phyloP scores from a whole-genome alignment of 2,888 invertebrate genomes.

The Andrena bucephala region DNA sequence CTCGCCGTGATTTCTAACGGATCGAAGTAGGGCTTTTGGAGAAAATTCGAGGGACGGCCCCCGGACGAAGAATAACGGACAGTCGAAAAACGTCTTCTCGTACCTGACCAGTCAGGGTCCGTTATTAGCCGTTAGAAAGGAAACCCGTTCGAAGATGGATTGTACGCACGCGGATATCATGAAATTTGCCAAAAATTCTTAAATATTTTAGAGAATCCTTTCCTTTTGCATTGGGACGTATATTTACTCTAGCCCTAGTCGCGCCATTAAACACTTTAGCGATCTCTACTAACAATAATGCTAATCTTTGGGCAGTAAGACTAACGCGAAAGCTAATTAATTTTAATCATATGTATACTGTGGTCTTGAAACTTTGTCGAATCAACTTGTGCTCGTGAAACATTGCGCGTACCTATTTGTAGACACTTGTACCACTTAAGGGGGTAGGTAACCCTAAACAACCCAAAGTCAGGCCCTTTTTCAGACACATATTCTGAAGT shows the following conservation, averaged over 20 bases:
- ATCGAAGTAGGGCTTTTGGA: constrained; percentile 31
- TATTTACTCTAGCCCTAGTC: too few relatives aligned
- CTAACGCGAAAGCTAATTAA: too few relatives aligned
- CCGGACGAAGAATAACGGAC: constrained; percentile 78
- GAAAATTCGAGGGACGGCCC: constrained; percentile 61
- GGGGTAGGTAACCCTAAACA: too few relatives aligned
- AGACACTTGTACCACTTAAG: background rate
- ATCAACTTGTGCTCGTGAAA: background rate
- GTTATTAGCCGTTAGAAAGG: constrained; percentile 82
- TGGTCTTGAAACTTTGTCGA: background rate
- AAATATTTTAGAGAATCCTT: background rate
- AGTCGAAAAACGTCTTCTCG: constrained; percentile 74
- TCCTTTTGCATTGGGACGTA: background rate
- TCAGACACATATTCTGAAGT: too few relatives aligned
- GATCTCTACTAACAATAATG: too few relatives aligned
- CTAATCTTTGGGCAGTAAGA: too few relatives aligned
- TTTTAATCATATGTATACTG: background rate
- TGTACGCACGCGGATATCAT: constrained; percentile 28
- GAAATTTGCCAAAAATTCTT: constrained; percentile 37
- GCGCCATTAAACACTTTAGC: too few relatives aligned
- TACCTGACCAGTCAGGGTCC: constrained; percentile 60
- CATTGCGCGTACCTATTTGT: background rate
- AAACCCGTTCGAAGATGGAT: constrained; percentile 78
- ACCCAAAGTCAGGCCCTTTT: too few relatives aligned
- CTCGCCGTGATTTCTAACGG: constrained; percentile 75